Conservation (phyloP, 1,140 invertebrate species). For the Heliconius melpomene region DNA sequence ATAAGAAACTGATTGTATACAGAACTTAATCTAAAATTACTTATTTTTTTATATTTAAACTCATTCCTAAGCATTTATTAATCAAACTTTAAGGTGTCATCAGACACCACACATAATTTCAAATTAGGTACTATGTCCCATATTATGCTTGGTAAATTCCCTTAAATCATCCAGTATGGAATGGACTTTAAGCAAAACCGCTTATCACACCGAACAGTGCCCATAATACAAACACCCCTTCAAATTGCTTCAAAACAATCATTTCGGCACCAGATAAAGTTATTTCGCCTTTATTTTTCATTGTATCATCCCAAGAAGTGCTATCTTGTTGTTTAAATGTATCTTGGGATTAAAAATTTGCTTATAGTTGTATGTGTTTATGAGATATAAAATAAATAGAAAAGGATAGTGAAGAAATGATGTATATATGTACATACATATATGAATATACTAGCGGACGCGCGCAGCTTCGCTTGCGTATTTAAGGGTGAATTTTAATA, state of each 20-base stretch:
- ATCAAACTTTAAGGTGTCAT: neutral
- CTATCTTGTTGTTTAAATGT: conserved; percentile 20
- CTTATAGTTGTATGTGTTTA: neutral
- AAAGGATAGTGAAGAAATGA: neutral
- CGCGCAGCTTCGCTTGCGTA: no score
- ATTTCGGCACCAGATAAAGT: conserved; percentile 36
- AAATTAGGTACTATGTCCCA: neutral
- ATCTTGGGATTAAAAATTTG: neutral
- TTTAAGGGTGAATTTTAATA: no score
- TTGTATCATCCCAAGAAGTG: conserved; percentile 37
- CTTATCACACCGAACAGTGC: conserved; percentile 38
- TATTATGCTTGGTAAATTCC: conserved; percentile 24
- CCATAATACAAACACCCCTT: conserved; percentile 36
- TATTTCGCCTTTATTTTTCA: conserved; percentile 38
- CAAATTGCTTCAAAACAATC: conserved; percentile 42
- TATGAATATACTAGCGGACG: no score
- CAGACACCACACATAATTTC: neutral
- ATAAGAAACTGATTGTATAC: no score
- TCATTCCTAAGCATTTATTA: neutral
- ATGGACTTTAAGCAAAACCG: conserved; percentile 34
- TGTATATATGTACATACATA: neutral
- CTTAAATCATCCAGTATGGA: conserved; percentile 31
- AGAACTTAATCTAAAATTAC: no score
- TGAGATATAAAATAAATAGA: neutral
- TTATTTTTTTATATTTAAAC: neutral